Percentiles rank a stretch among this genome's conserved stretches.
Conservation (phyloP, 2,113 vertebrate genomes). For the Zeus faber region DNA sequence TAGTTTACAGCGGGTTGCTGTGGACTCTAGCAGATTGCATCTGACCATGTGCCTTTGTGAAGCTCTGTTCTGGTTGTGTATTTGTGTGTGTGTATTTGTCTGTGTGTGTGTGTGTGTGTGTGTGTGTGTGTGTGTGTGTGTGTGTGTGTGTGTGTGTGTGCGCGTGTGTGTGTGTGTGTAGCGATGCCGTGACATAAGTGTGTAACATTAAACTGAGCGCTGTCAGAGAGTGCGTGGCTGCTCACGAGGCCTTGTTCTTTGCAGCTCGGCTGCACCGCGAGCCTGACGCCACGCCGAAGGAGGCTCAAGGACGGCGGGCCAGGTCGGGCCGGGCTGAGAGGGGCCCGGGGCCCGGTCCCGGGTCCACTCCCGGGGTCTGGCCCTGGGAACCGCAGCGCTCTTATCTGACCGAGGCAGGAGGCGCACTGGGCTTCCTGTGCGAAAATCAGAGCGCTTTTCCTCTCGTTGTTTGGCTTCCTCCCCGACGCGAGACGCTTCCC, state of each 20-base stretch:
- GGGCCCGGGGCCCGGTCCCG: background rate
- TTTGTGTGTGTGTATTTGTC: conserved; percentile 30
- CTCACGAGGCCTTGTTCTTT: conserved; percentile 77
- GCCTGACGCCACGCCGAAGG: conserved; percentile 74
- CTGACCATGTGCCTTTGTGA: conserved; percentile 30
- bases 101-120: conserved; percentile 8
- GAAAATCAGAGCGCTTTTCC: conserved; percentile 99
- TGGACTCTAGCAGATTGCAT: too few relatives aligned
- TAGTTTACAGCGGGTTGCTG: too few relatives aligned
- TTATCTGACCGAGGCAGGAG: conserved; percentile 98
- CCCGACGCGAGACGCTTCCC: conserved; percentile 95
- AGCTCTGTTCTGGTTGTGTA: conserved; percentile 59
- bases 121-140: too few relatives aligned
- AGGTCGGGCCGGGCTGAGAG: conserved; percentile 72
- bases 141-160: background rate
- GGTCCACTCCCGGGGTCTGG: conserved; percentile 82
- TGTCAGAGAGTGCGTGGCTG: conserved; percentile 57
- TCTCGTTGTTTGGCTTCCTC: conserved; percentile 99
- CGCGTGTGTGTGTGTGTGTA: background rate
- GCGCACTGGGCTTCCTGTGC: conserved; percentile 96
- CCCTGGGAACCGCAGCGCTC: conserved; percentile 93
- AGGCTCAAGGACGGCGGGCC: conserved; percentile 80
- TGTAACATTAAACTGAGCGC: too few relatives aligned
- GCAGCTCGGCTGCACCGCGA: conserved; percentile 68
- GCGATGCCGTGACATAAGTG: too few relatives aligned